These are phyloP conservation scores for Sycobia sp. DNA, from an alignment of 1,140 invertebrate species.

Conservation along the genomic window DNA sequence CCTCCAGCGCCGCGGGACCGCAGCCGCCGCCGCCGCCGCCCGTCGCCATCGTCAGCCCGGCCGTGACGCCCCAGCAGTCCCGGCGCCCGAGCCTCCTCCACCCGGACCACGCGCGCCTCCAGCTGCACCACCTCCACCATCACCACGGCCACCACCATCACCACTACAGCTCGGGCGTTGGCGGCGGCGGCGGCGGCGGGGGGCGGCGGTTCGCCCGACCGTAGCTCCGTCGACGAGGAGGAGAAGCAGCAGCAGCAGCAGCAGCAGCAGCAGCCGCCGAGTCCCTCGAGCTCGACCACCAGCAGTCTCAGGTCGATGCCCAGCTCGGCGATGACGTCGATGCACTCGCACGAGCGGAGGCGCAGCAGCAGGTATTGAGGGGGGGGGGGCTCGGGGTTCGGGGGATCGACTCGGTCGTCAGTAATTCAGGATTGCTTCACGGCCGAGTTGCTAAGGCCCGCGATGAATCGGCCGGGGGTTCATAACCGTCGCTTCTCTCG, in stretches of 20 bases:
- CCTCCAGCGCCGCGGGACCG: background rate
- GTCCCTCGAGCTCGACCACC: conserved; percentile 59
- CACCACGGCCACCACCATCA: conserved; percentile 37
- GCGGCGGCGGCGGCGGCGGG: no score
- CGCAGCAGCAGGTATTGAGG: conserved; percentile 53
- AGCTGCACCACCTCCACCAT: conserved; percentile 58
- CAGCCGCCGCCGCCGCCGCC: no score
- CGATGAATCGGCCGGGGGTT: no score
- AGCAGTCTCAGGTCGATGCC: conserved; percentile 60
- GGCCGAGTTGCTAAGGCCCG: no score
- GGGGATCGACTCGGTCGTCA: background rate
- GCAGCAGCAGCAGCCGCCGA: conserved; percentile 38
- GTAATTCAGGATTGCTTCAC: no score
- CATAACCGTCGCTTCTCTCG: no score
- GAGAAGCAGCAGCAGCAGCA: background rate
- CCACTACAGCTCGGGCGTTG: no score
- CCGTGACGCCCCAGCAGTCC: conserved; percentile 56
- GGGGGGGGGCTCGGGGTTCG: background rate
- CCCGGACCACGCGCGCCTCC: conserved; percentile 71
- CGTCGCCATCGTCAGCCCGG: conserved; percentile 44
- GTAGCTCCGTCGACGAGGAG: conserved; percentile 45
- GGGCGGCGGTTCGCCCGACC: conserved; percentile 43
- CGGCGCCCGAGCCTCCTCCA: conserved; percentile 69
- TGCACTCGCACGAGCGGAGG: conserved; percentile 54
- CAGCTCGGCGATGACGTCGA: conserved; percentile 52